Conservation (phyloP, 2,113 vertebrate genomes). For the Rostratula benghalensis region DNA sequence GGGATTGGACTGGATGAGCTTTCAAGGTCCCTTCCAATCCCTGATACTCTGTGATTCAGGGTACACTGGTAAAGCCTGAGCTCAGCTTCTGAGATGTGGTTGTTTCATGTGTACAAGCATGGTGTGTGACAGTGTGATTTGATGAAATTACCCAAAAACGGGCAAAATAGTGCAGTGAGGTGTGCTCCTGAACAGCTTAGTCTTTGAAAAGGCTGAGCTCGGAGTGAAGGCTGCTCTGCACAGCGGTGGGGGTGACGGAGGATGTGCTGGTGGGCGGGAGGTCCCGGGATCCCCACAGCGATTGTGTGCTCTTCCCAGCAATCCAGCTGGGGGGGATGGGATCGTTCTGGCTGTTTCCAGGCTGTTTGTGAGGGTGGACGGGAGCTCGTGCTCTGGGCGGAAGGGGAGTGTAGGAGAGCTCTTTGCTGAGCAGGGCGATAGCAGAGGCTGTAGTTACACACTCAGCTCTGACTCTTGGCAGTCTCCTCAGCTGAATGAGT, state of each 20-base stretch:
- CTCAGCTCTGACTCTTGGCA: accelerated
- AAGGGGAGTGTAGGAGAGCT: accelerated
- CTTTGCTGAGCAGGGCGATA: accelerated
- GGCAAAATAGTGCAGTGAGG: accelerated
- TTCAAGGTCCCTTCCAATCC: too few relatives aligned
- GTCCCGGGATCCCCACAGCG: accelerated
- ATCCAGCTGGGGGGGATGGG: accelerated
- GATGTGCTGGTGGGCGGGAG: background rate
- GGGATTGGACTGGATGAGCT: too few relatives aligned
- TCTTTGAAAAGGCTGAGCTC: accelerated
- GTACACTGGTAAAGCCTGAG: accelerated
- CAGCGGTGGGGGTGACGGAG: accelerated
- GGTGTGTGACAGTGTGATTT: background rate
- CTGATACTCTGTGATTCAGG: too few relatives aligned
- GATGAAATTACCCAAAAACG: background rate
- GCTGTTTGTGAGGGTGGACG: accelerated
- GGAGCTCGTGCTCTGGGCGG: accelerated
- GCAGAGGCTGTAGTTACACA: accelerated
- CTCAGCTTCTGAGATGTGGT: background rate
- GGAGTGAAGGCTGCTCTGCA: accelerated
- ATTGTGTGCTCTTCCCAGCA: accelerated
- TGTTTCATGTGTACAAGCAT: accelerated
- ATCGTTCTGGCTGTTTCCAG: accelerated
- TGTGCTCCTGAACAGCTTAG: background rate
- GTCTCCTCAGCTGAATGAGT: accelerated